Evolutionary conservation across 2,797 vertebrate species (phyloP).

Genomic region (Spinus pinus): DNA sequence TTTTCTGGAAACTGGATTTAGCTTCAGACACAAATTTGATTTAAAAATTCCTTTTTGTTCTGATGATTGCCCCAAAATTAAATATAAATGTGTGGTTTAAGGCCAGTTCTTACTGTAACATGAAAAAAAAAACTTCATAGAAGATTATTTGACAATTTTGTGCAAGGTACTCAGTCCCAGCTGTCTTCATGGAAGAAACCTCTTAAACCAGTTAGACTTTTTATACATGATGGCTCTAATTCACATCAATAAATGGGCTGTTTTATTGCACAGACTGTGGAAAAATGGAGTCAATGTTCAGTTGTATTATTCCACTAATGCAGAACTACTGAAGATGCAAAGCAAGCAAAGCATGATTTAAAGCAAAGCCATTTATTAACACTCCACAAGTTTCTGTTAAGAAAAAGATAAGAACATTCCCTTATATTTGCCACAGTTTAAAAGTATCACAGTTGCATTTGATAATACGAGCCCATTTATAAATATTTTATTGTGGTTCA

Average conservation of each 20-base stretch:
- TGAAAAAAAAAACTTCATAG: not conserved
- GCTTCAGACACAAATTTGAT: not conserved
- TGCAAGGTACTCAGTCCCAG: accelerated
- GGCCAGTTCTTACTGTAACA: not conserved
- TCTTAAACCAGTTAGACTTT: not conserved
- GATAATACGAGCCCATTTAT: slow-evolving; percentile 27
- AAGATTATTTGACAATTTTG: not conserved
- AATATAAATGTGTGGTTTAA: not conserved
- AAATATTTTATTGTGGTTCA: slow-evolving; percentile 52
- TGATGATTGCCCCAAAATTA: not conserved
- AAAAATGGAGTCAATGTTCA: not conserved
- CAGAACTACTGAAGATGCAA: not conserved
- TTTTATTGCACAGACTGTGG: not conserved
- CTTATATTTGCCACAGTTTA: not conserved
- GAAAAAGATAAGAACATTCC: not conserved
- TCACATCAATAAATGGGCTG: not conserved
- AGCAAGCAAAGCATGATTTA: not conserved
- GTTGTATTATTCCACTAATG: not conserved
- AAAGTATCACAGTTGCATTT: slow-evolving; percentile 1
- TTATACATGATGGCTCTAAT: not conserved
- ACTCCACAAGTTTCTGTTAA: not conserved
- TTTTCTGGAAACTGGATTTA: not conserved
- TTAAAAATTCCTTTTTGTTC: not conserved
- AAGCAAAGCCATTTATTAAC: not conserved
- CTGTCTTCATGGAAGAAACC: not conserved